Evolutionary conservation across 2,888 invertebrate species (phyloP).

Genomic region (Thereva unica): DNA sequence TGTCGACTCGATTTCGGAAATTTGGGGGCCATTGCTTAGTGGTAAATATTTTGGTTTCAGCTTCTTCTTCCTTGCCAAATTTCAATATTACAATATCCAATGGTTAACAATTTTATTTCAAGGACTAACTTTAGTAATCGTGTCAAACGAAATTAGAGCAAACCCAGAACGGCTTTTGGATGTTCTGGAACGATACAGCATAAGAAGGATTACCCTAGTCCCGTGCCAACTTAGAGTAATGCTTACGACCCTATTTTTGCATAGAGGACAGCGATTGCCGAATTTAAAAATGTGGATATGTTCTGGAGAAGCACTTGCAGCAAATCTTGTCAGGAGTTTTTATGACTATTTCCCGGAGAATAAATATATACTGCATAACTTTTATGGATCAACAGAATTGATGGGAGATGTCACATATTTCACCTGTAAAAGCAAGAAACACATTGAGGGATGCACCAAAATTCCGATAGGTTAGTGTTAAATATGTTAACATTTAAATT

Average conservation of each 20-base stretch:
- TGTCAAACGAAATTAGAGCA: constrained; percentile 73
- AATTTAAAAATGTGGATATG: constrained; percentile 79
- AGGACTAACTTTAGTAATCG: constrained; percentile 68
- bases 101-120: no score
- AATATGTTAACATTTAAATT: no score
- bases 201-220: constrained; percentile 78
- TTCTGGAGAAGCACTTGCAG: constrained; percentile 80
- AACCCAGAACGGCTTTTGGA: constrained; percentile 76
- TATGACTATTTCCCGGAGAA: constrained; percentile 71
- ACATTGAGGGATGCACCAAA: constrained; percentile 67
- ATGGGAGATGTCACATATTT: constrained; percentile 89
- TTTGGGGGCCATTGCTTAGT: constrained; percentile 84
- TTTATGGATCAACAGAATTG: constrained; percentile 89
- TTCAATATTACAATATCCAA: no score
- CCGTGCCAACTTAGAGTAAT: constrained; percentile 81
- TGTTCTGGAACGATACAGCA: constrained; percentile 71
- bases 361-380: constrained; percentile 74
- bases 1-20: constrained; percentile 86
- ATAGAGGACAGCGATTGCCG: constrained; percentile 63
- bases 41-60: constrained; percentile 53
- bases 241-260: constrained; percentile 71
- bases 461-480: constrained; percentile 76
- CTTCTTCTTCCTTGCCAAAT: neutral
- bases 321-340: constrained; percentile 73
- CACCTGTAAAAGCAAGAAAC: constrained; percentile 64